These are phyloP conservation scores for Zaprionus ghesquierei DNA, from an alignment of 1,140 invertebrate genomes.

Conservation along the genomic window DNA sequence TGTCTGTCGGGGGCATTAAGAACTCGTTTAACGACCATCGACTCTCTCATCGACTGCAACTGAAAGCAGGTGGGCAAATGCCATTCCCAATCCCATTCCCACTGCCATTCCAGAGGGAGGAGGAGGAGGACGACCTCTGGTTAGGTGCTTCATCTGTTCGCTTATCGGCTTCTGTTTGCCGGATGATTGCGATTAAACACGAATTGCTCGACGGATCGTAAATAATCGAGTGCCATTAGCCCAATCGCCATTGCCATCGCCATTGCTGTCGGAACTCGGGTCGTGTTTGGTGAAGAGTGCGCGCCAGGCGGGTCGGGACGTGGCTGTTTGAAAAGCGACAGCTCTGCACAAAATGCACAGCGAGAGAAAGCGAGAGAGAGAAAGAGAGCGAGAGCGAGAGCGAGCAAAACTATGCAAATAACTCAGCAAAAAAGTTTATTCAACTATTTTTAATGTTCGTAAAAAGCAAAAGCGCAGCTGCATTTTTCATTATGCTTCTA, in stretches of 20 bases:
- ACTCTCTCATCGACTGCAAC: not conserved
- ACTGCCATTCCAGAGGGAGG: not conserved
- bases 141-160: slow-evolving; percentile 43
- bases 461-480: slow-evolving; percentile 55
- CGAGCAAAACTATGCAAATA: slow-evolving; percentile 61
- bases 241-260: slow-evolving; percentile 26
- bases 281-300: not conserved
- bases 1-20: slow-evolving; percentile 46
- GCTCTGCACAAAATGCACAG: slow-evolving; percentile 28
- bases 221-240: slow-evolving; percentile 62
- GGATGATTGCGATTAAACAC: slow-evolving; percentile 57
- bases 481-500: slow-evolving; percentile 56
- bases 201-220: slow-evolving; percentile 62
- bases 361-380: too few relatives aligned
- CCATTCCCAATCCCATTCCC: not conserved
- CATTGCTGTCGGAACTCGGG: not conserved
- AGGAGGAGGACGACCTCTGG: not conserved
- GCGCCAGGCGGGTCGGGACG: too few relatives aligned
- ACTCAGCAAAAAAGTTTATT: slow-evolving; percentile 55
- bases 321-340: not conserved
- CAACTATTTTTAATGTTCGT: slow-evolving; percentile 57
- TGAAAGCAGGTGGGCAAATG: slow-evolving; percentile 15
- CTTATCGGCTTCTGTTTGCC: slow-evolving; percentile 51
- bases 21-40: slow-evolving; percentile 53
- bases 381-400: too few relatives aligned